These are phyloP conservation scores for Sclerurus mexicanus DNA, from an alignment of 2,113 vertebrate species.

Conservation along the genomic window DNA sequence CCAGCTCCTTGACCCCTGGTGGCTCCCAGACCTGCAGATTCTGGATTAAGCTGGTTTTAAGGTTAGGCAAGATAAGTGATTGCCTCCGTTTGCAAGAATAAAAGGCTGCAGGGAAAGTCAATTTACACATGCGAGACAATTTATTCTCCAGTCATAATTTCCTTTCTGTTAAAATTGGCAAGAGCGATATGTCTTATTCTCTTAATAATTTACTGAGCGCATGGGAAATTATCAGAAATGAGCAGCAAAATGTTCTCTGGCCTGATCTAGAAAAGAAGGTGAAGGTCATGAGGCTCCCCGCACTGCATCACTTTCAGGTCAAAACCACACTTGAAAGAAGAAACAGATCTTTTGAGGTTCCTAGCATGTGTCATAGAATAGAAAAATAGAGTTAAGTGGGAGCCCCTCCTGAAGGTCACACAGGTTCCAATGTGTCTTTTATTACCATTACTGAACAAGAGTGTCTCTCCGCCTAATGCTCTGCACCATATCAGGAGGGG, in stretches of 20 bases:
- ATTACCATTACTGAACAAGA: not conserved
- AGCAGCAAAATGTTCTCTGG: not conserved
- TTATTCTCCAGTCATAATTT: not conserved
- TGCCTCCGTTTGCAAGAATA: not conserved
- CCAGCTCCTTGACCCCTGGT: not conserved
- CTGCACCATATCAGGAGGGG: not conserved
- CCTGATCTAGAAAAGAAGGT: not conserved
- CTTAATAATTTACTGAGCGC: not conserved
- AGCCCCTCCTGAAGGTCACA: not conserved
- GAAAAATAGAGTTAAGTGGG: not conserved
- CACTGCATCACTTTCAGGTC: not conserved
- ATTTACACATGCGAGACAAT: not conserved
- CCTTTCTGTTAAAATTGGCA: not conserved
- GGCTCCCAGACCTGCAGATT: not conserved
- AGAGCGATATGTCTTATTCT: not conserved
- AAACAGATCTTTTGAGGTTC: not conserved
- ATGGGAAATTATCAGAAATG: not conserved
- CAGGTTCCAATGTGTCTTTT: not conserved
- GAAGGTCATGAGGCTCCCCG: not conserved
- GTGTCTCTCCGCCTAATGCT: not conserved
- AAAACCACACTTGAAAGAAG: not conserved
- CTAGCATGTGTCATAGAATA: not conserved
- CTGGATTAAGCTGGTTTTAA: not conserved
- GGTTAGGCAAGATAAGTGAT: not conserved
- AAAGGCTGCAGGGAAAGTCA: not conserved